Evolutionary conservation across 1,140 invertebrate species (phyloP).

Genomic region (Achroia grisella): DNA sequence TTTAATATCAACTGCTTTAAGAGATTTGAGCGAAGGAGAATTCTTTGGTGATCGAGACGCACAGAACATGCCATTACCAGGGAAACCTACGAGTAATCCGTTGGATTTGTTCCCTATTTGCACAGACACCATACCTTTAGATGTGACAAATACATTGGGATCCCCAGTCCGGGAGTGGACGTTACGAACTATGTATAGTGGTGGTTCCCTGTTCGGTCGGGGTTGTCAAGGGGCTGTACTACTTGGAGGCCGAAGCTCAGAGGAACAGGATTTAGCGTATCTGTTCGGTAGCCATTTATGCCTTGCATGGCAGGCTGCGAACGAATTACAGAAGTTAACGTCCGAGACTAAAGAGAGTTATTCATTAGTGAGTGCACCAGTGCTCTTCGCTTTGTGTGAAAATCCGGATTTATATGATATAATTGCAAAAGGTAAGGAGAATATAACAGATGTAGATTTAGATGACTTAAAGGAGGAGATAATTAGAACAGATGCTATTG

Average conservation of each 20-base stretch:
- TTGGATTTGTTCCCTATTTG: constrained; percentile 41
- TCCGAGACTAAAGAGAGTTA: constrained; percentile 74
- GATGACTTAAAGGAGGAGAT: constrained; percentile 42
- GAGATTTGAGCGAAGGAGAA: constrained; percentile 88
- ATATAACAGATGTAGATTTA: constrained; percentile 79
- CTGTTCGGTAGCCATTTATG: constrained; percentile 90
- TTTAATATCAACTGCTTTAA: constrained; percentile 87
- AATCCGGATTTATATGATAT: constrained; percentile 77
- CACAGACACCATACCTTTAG: constrained; percentile 48
- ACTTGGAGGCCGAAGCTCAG: constrained; percentile 79
- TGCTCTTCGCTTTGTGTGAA: constrained; percentile 84
- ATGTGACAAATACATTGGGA: constrained; percentile 72
- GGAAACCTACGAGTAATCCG: constrained; percentile 54
- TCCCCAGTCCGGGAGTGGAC: constrained; percentile 86
- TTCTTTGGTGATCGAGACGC: constrained; percentile 85
- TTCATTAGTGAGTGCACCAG: constrained; percentile 80
- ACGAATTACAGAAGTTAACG: constrained; percentile 72
- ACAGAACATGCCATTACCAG: constrained; percentile 84
- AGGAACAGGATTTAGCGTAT: constrained; percentile 81
- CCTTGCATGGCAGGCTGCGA: constrained; percentile 85
- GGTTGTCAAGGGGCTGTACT: constrained; percentile 87
- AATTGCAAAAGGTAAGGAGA: constrained; percentile 77
- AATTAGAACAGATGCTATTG: constrained; percentile 45
- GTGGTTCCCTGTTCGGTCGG: constrained; percentile 85
- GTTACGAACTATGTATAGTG: constrained; percentile 82